phyloP scores from a whole-genome alignment of 2,113 vertebrate species.

The Cinclus mexicanus region DNA sequence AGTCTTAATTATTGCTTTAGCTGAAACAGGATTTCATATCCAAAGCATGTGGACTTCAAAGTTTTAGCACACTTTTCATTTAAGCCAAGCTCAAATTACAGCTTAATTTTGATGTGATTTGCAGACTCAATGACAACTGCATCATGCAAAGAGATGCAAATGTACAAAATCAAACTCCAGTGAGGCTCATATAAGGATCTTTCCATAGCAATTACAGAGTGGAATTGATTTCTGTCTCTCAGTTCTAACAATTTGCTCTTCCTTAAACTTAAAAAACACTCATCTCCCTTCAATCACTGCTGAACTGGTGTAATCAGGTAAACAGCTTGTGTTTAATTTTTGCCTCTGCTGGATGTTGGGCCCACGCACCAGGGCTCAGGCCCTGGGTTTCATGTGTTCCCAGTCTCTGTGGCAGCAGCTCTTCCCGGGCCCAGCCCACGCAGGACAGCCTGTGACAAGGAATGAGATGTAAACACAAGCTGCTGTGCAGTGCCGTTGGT shows the following conservation, averaged over 20 bases:
- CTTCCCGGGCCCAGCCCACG: slow-evolving; percentile 29
- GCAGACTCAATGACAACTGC: not conserved
- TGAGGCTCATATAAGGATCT: not conserved
- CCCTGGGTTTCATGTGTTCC: not conserved
- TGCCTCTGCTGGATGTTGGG: slow-evolving; percentile 39
- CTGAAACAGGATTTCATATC: not conserved
- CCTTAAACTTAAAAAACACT: not conserved
- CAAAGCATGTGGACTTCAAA: not conserved
- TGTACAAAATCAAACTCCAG: not conserved
- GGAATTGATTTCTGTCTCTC: slow-evolving; percentile 13
- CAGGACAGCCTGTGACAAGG: slow-evolving; percentile 43
- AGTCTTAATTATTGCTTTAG: not conserved
- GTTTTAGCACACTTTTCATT: not conserved
- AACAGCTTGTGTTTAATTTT: slow-evolving; percentile 61
- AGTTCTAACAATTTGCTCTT: not conserved
- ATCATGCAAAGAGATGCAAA: not conserved
- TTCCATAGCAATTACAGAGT: not conserved
- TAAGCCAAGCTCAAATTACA: slow-evolving; percentile 5
- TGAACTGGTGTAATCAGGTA: slow-evolving; percentile 21
- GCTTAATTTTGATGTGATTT: slow-evolving; percentile 32
- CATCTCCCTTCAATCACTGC: not conserved
- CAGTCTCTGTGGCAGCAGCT: not conserved
- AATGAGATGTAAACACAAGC: slow-evolving; percentile 49
- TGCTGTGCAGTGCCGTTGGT: slow-evolving; percentile 29
- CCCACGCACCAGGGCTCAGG: not conserved